Evolutionary conservation across 2,113 vertebrate species (phyloP), one percentile per base, ranked within the genome.

Genomic region (Ochotona princeps): DNA sequence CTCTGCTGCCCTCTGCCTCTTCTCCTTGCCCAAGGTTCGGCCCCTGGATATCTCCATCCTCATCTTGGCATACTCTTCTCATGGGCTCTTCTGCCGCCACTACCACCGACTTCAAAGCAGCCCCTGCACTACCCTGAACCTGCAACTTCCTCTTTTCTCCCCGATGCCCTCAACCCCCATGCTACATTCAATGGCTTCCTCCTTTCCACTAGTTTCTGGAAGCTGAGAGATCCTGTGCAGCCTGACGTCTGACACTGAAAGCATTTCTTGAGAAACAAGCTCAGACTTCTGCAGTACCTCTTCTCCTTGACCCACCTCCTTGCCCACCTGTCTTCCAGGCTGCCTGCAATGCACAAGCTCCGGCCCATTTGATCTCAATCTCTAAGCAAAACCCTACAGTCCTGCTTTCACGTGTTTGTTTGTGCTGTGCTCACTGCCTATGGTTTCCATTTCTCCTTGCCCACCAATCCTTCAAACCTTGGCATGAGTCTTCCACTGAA

Each of bases 331-430:
- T 14, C 60, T 65, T 47, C 51, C 8, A 0, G 44, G 54, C n/a
- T 11, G 8, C 57, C 54, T 57, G 17, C 18, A 4, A 12, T 0
- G 0, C 9, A 1, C 32, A 30, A 38, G 26, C 26, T 57, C 3
- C 49, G 11, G 0, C n/a, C 0, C 0, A 17, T 8, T 15, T 1
- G 0, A 7, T 28, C 10, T 8, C 30, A 49, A 4, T 73, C 60
- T 54, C 47, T 47, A 73, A 35, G 23, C 12, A 69, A n/a, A 63
- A 30, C 38, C 25, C 12, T n/a, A 18, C 23, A 0, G 0, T 57
- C 20, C 10, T 35, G 23, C 57, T 26, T 35, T 7, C 0, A 1
- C 2, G 17, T 38, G 47, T 61, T 47, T 2, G 18, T 44, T 87
- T 26, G 8, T 2, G 76, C 18, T 57, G 83, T 14, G 44, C 21